These are phyloP conservation scores for Piprites chloris DNA, from an alignment of 2,113 vertebrate genomes.

Conservation along the genomic window DNA sequence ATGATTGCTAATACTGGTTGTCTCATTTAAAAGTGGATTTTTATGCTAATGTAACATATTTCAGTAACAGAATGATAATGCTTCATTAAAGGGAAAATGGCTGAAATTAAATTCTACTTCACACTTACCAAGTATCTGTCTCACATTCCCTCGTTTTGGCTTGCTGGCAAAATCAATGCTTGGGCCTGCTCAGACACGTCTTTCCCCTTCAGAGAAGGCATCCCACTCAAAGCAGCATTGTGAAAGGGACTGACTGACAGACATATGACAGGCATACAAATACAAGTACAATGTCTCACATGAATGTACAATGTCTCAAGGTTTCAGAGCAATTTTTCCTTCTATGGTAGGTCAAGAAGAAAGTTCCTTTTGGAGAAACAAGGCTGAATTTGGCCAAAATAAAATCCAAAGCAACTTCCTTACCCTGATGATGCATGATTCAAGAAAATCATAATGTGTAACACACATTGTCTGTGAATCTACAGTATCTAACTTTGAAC, in stretches of 20 bases:
- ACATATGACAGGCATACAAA: background rate
- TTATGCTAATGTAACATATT: constrained; percentile 18
- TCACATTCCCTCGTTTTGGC: constrained; percentile 12
- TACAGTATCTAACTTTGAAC: background rate
- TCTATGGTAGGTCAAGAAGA: background rate
- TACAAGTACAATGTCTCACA: background rate
- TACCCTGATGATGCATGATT: background rate
- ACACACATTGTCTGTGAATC: constrained; percentile 30
- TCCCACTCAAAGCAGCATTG: background rate
- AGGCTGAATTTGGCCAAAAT: background rate
- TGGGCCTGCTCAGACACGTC: background rate
- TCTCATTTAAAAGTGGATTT: background rate
- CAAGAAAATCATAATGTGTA: constrained; percentile 20
- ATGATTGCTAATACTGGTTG: background rate
- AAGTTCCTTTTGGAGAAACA: background rate
- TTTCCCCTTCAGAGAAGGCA: background rate
- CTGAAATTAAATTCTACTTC: constrained; percentile 36
- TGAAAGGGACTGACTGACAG: background rate
- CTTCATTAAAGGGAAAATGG: constrained; percentile 4
- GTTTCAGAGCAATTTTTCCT: background rate
- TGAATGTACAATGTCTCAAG: background rate
- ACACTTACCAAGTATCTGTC: background rate
- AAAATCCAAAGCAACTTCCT: constrained; percentile 13
- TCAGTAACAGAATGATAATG: background rate
- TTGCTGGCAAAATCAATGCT: constrained; percentile 5